Base-by-base conservation (phyloP, 2,888 invertebrate species). In the Dichetophora obliterata region DNA sequence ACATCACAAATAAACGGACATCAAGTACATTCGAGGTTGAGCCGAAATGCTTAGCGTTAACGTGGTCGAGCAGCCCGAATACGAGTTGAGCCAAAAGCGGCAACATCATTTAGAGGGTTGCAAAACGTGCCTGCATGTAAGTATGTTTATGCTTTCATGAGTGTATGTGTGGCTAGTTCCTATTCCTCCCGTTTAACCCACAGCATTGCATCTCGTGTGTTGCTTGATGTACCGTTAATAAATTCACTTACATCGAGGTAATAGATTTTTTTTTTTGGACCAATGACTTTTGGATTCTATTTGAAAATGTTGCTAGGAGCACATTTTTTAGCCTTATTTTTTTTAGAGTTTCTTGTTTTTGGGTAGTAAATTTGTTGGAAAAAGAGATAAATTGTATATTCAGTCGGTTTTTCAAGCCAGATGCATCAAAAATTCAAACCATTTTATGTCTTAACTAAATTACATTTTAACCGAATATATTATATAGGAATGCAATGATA, bases 1-100 rank as follows among this genome's bases (percentile, higher is more conserved):
- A 73, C 79, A 81, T 78, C 61, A 77, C 79, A 78, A 80, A 80
- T 81, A 71, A 76, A 73, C 61, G 54, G n/a, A 73, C 16, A 22
- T 59, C 22, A 34, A 19, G 63, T 65, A 65, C 34, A 37, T 31
- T 16, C 31, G 34, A 65, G 63, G 63, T 65, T 65, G 63, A 34
- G 16, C 16, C 22, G 22, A 9, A 54, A 54, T 54, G 54, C n/a
- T 19, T 5, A 19, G 22, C 22, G 19, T 54, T 54, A 22, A 22
- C 54, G 54, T 19, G 8, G 54, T 54, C n/a, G 66, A 22, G 61
- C 43, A 14, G 22, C 5, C 11, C 11, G 65, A 65, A 43, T 66
- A 14, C 22, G 19, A 66, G 43, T 66, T 24, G 22, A 11, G 59
- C 11, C 37, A 59, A 43, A 37, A 9, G 19, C 24, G 22, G n/a